Evolutionary conservation across 92 coral and sea anemone genomes (phyloP).

Genomic region (Pocillopora meandrina): DNA sequence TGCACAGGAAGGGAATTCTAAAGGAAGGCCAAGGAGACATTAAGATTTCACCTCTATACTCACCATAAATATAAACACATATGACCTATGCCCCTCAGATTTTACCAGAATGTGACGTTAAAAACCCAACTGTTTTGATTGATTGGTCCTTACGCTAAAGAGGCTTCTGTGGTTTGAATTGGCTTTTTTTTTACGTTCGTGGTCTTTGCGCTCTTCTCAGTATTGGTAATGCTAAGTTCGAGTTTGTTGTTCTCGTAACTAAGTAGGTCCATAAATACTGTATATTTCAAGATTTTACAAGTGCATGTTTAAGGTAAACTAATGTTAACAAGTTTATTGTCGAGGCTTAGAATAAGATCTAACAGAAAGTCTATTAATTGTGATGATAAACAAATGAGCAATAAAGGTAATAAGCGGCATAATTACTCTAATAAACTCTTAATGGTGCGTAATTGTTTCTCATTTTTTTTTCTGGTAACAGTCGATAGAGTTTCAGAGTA

Average conservation of each 20-base stretch:
- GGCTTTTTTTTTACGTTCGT: neutral
- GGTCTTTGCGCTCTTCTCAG: slow-evolving; percentile 1
- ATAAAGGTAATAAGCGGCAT: neutral
- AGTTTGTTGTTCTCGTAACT: slow-evolving; percentile 15
- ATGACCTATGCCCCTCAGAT: neutral
- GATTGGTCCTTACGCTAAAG: slow-evolving; percentile 16
- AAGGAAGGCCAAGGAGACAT: neutral
- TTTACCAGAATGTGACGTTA: slow-evolving; percentile 18
- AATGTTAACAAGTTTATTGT: neutral
- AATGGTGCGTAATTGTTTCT: neutral
- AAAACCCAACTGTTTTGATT: neutral
- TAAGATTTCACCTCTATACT: neutral
- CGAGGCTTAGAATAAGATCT: neutral
- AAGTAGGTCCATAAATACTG: neutral
- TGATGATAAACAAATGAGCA: neutral
- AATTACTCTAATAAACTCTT: slow-evolving; percentile 4
- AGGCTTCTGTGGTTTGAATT: slow-evolving; percentile 13
- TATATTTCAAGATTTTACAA: neutral
- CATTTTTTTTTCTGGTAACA: too few relatives aligned
- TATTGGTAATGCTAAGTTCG: slow-evolving; percentile 24
- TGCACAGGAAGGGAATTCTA: neutral
- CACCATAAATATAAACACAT: neutral
- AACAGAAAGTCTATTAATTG: neutral
- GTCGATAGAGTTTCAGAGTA: too few relatives aligned
- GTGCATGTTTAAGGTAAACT: neutral